Conservation (phyloP, 1,140 invertebrate genomes). For the Drosophila lini region DNA sequence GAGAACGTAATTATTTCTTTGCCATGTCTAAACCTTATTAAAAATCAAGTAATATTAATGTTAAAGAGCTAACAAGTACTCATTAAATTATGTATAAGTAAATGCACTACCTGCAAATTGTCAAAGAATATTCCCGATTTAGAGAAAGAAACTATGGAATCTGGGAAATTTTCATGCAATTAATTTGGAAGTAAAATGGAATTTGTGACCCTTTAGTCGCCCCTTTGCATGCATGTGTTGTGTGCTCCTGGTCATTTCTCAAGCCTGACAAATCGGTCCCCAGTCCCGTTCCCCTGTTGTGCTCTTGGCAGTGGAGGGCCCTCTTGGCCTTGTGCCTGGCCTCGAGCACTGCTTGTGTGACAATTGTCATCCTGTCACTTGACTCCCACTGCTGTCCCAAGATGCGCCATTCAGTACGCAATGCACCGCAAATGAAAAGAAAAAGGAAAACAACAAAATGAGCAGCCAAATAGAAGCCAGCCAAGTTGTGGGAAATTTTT, state of each 20-base stretch:
- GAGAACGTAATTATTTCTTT: background rate
- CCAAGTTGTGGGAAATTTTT: constrained; percentile 70
- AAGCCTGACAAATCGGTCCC: constrained; percentile 71
- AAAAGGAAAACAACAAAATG: constrained; percentile 56
- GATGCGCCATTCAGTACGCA: constrained; percentile 48
- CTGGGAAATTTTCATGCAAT: background rate
- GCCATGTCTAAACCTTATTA: background rate
- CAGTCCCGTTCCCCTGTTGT: constrained; percentile 8
- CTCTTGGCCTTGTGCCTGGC: constrained; percentile 35
- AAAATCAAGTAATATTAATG: background rate
- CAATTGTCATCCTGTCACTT: constrained; percentile 77
- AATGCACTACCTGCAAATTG: background rate
- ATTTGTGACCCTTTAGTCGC: background rate
- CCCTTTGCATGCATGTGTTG: background rate
- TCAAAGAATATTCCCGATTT: background rate
- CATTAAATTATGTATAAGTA: background rate
- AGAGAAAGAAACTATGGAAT: background rate
- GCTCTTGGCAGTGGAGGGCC: constrained; percentile 5
- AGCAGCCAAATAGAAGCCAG: constrained; percentile 63
- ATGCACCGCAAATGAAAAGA: constrained; percentile 31
- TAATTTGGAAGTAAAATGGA: constrained; percentile 6
- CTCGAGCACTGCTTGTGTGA: constrained; percentile 43
- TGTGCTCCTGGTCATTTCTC: constrained; percentile 58
- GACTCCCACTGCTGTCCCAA: constrained; percentile 35
- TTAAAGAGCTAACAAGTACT: background rate